Evolutionary conservation across 2,797 vertebrate genomes (phyloP).

Genomic region (Macroramphosus scolopax): DNA sequence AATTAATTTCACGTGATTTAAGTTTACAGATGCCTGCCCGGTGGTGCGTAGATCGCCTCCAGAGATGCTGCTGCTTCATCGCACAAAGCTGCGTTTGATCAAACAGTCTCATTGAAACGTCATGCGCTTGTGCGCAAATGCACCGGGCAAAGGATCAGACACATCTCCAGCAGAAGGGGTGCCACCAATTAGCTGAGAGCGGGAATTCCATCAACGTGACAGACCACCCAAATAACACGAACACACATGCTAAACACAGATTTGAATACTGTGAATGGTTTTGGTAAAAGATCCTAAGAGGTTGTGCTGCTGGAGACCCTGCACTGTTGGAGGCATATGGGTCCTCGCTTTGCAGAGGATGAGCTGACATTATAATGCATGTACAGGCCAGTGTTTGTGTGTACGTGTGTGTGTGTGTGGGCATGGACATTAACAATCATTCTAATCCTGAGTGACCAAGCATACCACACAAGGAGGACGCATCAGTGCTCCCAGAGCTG

Average conservation of each 20-base stretch:
- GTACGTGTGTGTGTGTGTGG: slow-evolving; percentile 33
- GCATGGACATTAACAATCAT: slow-evolving; percentile 17
- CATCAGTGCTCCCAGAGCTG: slow-evolving; percentile 16
- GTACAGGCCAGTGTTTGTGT: slow-evolving; percentile 51
- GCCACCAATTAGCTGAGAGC: slow-evolving; percentile 62
- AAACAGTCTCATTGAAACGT: slow-evolving; percentile 45
- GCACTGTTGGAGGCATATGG: slow-evolving; percentile 56
- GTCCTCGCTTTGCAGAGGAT: slow-evolving; percentile 56
- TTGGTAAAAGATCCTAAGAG: slow-evolving; percentile 49
- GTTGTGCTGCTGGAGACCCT: slow-evolving; percentile 39
- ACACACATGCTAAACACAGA: slow-evolving; percentile 67
- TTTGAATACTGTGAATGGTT: slow-evolving; percentile 68
- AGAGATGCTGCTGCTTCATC: slow-evolving; percentile 36
- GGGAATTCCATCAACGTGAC: slow-evolving; percentile 54
- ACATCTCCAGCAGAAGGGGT: slow-evolving; percentile 56
- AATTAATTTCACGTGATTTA: slow-evolving; percentile 32
- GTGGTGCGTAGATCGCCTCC: slow-evolving; percentile 26
- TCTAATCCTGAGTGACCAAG: slow-evolving; percentile 40
- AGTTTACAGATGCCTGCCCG: slow-evolving; percentile 34
- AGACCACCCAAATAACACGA: slow-evolving; percentile 68
- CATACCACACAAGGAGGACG: slow-evolving; percentile 42
- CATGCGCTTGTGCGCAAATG: slow-evolving; percentile 52
- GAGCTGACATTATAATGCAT: slow-evolving; percentile 79
- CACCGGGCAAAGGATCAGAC: slow-evolving; percentile 53
- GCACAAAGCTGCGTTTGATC: slow-evolving; percentile 56